Percentiles rank a stretch among this genome's conserved stretches.
Evolutionary conservation across 92 coral and sea anemone genomes (phyloP).

Genomic region (Heteractis magnifica): DNA sequence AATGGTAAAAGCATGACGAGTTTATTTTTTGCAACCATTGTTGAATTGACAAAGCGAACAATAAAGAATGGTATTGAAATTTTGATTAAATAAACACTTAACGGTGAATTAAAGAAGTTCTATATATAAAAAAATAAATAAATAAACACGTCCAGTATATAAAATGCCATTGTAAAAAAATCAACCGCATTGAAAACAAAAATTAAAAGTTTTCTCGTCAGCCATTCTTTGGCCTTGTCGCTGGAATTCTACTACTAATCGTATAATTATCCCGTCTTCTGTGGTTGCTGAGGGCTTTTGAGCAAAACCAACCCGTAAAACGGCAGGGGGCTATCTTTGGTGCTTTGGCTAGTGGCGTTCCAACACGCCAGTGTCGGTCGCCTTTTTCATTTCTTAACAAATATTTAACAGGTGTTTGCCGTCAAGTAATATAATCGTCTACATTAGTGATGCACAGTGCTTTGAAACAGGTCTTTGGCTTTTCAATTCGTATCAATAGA

Average conservation of each 20-base stretch:
- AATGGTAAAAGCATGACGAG: neutral
- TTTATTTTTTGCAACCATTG: neutral
- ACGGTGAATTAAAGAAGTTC: neutral
- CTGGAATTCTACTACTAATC: neutral
- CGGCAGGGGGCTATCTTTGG: neutral
- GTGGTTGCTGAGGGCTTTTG: conserved; percentile 2
- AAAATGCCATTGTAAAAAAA: neutral
- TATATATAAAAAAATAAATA: neutral
- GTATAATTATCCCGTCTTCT: neutral
- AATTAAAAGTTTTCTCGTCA: neutral
- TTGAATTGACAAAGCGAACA: conserved; percentile 2
- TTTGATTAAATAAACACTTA: neutral
- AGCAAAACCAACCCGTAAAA: conserved; percentile 1
- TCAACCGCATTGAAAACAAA: neutral
- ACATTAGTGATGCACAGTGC: conserved; percentile 17
- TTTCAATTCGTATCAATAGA: conserved; percentile 1
- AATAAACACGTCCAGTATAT: neutral
- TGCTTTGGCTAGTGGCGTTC: conserved; percentile 23
- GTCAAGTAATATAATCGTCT: conserved; percentile 10
- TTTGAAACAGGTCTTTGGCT: conserved; percentile 18
- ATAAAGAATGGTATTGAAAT: neutral
- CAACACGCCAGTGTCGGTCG: conserved; percentile 30
- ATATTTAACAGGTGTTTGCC: conserved; percentile 16
- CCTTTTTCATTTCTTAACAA: conserved; percentile 16
- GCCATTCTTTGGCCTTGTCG: neutral